phyloP scores from a whole-genome alignment of 2,797 vertebrate species.

The Astyanax mexicanus region DNA sequence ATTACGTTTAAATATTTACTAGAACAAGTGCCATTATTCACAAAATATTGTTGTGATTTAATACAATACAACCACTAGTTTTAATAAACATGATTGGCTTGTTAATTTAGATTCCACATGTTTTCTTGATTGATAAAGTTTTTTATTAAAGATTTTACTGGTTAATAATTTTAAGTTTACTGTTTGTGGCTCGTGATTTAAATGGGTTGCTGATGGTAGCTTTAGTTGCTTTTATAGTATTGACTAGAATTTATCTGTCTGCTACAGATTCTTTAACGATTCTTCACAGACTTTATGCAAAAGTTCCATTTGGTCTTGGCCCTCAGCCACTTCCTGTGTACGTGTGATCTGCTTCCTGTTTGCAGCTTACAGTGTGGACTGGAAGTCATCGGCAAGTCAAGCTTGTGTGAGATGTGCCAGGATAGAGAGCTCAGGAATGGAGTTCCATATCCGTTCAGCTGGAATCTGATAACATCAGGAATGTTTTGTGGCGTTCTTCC shows the following conservation, averaged over 20 bases:
- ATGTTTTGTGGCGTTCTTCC: neutral
- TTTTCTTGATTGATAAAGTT: too few species aligned
- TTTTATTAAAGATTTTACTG: too few species aligned
- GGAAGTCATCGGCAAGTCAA: neutral
- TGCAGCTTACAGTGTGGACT: constrained; percentile 12
- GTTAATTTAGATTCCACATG: neutral
- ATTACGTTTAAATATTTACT: too few species aligned
- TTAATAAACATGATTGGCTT: neutral
- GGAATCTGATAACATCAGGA: constrained; percentile 1
- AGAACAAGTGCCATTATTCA: too few species aligned
- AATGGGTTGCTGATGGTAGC: too few species aligned
- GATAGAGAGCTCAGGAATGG: neutral
- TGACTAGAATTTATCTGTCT: neutral
- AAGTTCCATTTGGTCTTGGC: constrained; percentile 11
- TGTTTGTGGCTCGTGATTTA: too few species aligned
- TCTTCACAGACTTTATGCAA: neutral
- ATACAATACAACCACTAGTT: too few species aligned
- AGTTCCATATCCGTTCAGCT: neutral
- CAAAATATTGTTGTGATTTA: too few species aligned
- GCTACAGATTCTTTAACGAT: neutral
- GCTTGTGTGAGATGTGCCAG: constrained; percentile 4
- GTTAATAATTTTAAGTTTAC: too few species aligned
- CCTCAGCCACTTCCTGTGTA: constrained; percentile 37
- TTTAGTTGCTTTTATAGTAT: too few species aligned
- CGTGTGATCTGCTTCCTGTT: constrained; percentile 50